Evolutionary conservation across 2,113 vertebrate genomes (phyloP).

Genomic region (Phylloscopus trochiloides): DNA sequence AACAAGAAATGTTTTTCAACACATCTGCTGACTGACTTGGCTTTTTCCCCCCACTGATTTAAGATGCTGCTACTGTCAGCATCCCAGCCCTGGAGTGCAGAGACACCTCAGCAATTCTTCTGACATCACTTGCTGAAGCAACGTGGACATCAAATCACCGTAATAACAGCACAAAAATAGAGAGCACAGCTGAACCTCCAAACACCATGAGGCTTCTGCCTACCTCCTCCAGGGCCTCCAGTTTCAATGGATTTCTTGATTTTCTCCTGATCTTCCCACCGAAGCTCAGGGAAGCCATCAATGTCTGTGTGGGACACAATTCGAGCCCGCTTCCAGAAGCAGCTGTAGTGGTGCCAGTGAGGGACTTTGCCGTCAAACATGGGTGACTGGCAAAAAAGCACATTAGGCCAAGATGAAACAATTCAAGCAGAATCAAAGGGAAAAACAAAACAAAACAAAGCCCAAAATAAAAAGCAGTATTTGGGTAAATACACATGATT

Average conservation of each 20-base stretch:
- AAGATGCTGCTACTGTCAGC: neutral
- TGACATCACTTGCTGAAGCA: neutral
- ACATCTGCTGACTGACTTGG: neutral
- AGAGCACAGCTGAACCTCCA: neutral
- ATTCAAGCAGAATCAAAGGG: neutral
- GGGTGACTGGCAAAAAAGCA: conserved; percentile 80
- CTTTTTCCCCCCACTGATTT: neutral
- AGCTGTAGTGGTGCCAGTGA: conserved; percentile 97
- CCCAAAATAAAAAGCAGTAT: neutral
- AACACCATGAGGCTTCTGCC: neutral
- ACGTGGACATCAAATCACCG: neutral
- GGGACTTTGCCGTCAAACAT: conserved; percentile 98
- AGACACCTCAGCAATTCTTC: neutral
- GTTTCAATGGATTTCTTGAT: conserved; percentile 91
- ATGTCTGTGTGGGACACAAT: conserved; percentile 82
- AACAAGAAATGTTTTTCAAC: neutral
- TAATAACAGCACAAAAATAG: neutral
- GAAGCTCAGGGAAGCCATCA: conserved; percentile 86
- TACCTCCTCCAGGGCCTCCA: conserved; percentile 78
- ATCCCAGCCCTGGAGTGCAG: fast-evolving
- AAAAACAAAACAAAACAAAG: neutral
- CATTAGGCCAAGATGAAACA: neutral
- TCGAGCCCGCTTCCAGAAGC: conserved; percentile 91
- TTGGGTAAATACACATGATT: neutral
- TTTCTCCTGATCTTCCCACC: conserved; percentile 97